Evolutionary conservation across 2,113 vertebrate genomes (phyloP).

Genomic region (Narcine bancroftii): DNA sequence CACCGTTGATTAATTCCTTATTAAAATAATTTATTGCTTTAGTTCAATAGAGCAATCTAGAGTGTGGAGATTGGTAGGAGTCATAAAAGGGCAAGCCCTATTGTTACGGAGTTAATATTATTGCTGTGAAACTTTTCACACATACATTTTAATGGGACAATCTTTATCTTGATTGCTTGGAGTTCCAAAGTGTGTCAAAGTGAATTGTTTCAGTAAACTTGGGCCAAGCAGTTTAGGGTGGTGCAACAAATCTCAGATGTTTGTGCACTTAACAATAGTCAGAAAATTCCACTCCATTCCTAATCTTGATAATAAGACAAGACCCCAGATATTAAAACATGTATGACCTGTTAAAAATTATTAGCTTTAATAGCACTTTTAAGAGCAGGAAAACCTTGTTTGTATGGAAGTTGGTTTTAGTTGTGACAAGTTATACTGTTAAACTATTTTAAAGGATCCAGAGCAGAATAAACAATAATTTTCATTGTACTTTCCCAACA

Average conservation of each 20-base stretch:
- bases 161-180: not conserved
- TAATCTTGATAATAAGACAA: not conserved
- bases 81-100: not conserved
- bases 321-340: not conserved
- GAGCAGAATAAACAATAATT: not conserved
- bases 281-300: not conserved
- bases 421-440: not conserved
- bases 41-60: not conserved
- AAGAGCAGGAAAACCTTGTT: not conserved
- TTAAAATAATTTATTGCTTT: not conserved
- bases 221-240: not conserved
- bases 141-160: not conserved
- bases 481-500: not conserved
- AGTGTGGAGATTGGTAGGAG: not conserved
- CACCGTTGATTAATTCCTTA: conserved; percentile 28
- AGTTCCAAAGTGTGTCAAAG: not conserved
- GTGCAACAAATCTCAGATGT: not conserved
- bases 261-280: not conserved
- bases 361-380: not conserved
- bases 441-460: not conserved
- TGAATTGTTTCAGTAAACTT: not conserved
- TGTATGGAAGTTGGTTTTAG: not conserved
- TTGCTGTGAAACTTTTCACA: not conserved
- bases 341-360: not conserved
- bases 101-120: not conserved